phyloP scores from a whole-genome alignment of 2,113 vertebrate species.

The Coregonus clupeaformis region DNA sequence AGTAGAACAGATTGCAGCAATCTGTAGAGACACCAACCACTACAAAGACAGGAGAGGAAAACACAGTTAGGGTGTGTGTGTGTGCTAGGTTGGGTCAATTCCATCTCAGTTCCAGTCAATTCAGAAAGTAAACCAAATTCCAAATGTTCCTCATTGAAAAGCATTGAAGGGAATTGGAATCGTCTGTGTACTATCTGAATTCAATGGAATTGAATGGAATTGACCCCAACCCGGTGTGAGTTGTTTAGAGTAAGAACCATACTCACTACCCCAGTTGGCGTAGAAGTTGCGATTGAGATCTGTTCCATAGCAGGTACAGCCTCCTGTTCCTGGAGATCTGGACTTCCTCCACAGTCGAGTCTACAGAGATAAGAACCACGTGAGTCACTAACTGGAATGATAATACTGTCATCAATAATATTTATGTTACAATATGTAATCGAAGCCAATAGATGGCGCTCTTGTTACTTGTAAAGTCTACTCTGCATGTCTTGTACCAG shows the following conservation, averaged over 20 bases:
- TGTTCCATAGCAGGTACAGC: constrained; percentile 70
- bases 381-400: background rate
- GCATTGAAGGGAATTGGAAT: too few relatives aligned
- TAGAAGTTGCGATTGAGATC: constrained; percentile 89
- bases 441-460: too few relatives aligned
- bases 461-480: too few relatives aligned
- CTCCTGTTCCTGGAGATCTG: constrained; percentile 57
- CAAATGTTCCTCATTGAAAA: too few relatives aligned
- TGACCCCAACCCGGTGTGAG: too few relatives aligned
- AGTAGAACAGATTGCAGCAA: constrained; percentile 71
- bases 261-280: constrained; percentile 87
- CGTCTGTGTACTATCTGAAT: too few relatives aligned
- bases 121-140: too few relatives aligned
- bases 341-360: constrained; percentile 86
- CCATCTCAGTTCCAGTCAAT: too few relatives aligned
- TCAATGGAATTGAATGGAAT: too few relatives aligned
- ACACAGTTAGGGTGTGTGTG: background rate
- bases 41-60: constrained; percentile 43
- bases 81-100: background rate
- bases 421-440: too few relatives aligned
- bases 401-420: too few relatives aligned
- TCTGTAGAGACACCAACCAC: constrained; percentile 74
- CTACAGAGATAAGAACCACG: constrained; percentile 56
- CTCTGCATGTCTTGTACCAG: too few relatives aligned
- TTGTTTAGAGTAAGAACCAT: background rate